Evolutionary conservation across 2,113 vertebrate genomes (phyloP).

Genomic region (Tylochromis polylepis): DNA sequence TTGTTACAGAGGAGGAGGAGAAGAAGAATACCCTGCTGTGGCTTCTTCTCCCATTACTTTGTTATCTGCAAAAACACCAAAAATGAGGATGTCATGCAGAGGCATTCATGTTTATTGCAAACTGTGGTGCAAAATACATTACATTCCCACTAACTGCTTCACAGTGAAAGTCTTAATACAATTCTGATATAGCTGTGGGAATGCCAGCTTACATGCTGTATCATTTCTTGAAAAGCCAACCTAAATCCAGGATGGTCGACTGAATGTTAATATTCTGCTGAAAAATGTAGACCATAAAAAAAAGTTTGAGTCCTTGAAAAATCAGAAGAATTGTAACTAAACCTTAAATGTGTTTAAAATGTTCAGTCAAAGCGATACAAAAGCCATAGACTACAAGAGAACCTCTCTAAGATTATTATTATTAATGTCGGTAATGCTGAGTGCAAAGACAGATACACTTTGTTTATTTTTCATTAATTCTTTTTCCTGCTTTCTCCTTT

Average conservation of each 20-base stretch:
- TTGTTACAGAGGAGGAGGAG: neutral
- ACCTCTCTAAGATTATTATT: accelerated
- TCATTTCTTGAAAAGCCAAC: neutral
- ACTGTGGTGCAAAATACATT: neutral
- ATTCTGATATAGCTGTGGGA: neutral
- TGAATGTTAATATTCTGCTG: neutral
- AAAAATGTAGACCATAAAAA: neutral
- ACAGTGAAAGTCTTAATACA: neutral
- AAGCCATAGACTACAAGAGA: neutral
- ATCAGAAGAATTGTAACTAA: neutral
- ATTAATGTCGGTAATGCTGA: neutral
- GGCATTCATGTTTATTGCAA: neutral
- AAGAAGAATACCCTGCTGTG: neutral
- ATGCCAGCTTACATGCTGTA: neutral
- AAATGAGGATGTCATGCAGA: neutral
- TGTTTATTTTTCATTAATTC: neutral
- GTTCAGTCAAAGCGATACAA: neutral
- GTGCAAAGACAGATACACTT: neutral
- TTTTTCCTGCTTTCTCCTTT: neutral
- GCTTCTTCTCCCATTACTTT: neutral
- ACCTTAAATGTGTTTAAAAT: neutral
- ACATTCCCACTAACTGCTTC: neutral
- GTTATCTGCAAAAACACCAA: neutral
- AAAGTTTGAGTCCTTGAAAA: neutral
- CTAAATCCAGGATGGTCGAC: neutral